phyloP scores from a whole-genome alignment of 2,888 invertebrate genomes.

The Polydrusus pterygomalis region DNA sequence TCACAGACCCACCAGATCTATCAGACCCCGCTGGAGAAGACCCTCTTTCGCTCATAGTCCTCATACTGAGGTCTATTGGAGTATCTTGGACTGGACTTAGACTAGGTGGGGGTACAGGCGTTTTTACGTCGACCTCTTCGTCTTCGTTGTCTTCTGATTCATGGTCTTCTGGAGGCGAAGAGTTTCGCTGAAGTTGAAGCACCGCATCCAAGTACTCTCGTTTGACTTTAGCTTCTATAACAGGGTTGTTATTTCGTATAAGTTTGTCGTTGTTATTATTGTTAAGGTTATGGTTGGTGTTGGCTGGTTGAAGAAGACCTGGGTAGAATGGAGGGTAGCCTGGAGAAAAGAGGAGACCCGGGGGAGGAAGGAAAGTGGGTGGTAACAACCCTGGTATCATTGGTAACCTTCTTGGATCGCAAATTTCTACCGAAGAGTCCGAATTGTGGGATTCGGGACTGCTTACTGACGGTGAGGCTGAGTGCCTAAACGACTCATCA shows the following conservation, averaged over 20 bases:
- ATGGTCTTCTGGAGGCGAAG: conserved; percentile 62
- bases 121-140: conserved; percentile 66
- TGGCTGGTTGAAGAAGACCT: conserved; percentile 69
- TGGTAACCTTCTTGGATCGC: conserved; percentile 74
- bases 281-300: conserved; percentile 45
- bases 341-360: conserved; percentile 76
- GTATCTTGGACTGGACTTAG: conserved; percentile 78
- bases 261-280: conserved; percentile 70
- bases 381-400: conserved; percentile 69
- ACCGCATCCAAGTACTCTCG: conserved; percentile 85
- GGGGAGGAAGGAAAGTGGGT: conserved; percentile 76
- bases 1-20: conserved; percentile 62
- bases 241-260: conserved; percentile 76
- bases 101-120: conserved; percentile 59
- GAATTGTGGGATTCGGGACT: conserved; percentile 90
- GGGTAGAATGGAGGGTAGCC: conserved; percentile 70
- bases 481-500: conserved; percentile 81
- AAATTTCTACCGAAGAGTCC: conserved; percentile 84
- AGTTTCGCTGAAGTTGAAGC: conserved; percentile 80
- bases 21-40: conserved; percentile 69
- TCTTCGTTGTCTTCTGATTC: conserved; percentile 65
- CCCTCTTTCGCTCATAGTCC: conserved; percentile 76
- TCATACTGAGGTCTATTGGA: conserved; percentile 88
- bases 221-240: conserved; percentile 80
- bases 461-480: conserved; percentile 83